Evolutionary conservation across 2,113 vertebrate genomes (phyloP).

Genomic region (Peromyscus leucopus): DNA sequence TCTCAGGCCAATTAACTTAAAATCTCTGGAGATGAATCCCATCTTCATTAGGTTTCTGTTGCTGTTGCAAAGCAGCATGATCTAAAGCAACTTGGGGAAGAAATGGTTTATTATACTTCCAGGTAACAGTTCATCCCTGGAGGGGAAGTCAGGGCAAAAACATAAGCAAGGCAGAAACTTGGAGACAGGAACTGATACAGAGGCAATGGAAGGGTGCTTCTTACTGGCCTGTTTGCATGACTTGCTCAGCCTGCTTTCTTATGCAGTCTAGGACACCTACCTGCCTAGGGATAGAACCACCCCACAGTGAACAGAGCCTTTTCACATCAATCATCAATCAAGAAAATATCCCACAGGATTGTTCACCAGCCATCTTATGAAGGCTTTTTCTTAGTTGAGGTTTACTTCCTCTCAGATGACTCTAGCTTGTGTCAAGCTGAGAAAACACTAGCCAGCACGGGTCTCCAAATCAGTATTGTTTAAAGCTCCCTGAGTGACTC

Average conservation of each 20-base stretch:
- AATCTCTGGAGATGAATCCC: background rate
- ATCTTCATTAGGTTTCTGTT: background rate
- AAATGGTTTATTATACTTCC: background rate
- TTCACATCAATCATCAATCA: background rate
- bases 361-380: background rate
- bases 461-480: background rate
- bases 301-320: background rate
- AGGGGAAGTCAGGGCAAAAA: background rate
- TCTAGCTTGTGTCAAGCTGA: background rate
- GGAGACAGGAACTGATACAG: background rate
- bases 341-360: background rate
- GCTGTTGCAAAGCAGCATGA: background rate
- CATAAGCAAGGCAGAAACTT: background rate
- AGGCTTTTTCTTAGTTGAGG: background rate
- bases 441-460: background rate
- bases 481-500: background rate
- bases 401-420: background rate
- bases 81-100: background rate
- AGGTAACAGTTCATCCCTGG: background rate
- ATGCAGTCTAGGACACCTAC: background rate
- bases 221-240: background rate
- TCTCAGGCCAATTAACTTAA: slow-evolving; percentile 1
- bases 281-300: background rate
- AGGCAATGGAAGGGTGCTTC: background rate
- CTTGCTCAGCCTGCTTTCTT: background rate